Base-by-base conservation (phyloP, 2,888 invertebrate species). In the Caenorhabditis sp. region DNA sequence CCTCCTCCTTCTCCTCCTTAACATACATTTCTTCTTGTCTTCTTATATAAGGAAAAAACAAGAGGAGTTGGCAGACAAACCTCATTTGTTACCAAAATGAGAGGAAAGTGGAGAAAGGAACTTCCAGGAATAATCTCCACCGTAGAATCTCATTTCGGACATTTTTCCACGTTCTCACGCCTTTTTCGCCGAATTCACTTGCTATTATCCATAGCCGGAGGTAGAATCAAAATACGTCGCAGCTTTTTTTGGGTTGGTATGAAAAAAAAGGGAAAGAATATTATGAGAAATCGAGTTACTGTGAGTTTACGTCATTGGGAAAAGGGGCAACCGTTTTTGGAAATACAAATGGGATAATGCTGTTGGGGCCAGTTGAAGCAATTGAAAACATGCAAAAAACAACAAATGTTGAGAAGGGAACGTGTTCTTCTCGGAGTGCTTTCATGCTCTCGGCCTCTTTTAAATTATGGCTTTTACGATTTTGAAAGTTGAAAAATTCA, bases 111-210 rank as follows among this genome's bases (percentile, higher is more conserved):
- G 47, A 28, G 28, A 47, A 44, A 37, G 11, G 53, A 40, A 55
- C 28, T 69, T 69, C 68, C 58, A n/a, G 50, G 58, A 58, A 69
- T 58, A 58, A 35, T 50, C 56, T 28, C 6, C 15, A 47, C 18
- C 18, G 26, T 67, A 22, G 24, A 50, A 67, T 67, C 67, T 51
- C 35, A 47, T 56, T 56, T 68, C 44, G 56, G 56, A 68, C n/a
- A 15, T 13, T 24, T 56, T 56, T 28, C 56, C 68, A 68, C 56
- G 40, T 40, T 40, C 47, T 20, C 47, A 47, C 47, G 68, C 68
- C 35, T 69, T 69, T 69, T 69, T 58, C 50, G 24, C 26, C 47
- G 50, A 69, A n/a, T 8, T 32, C 20, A 8, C 64, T 22, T 3
- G n/a, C 28, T 24, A 37, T 35, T 22, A 24, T n/a, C 24, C 26